Base-by-base conservation (phyloP, 2,113 vertebrate species). In the Pachypanchax playfairii region DNA sequence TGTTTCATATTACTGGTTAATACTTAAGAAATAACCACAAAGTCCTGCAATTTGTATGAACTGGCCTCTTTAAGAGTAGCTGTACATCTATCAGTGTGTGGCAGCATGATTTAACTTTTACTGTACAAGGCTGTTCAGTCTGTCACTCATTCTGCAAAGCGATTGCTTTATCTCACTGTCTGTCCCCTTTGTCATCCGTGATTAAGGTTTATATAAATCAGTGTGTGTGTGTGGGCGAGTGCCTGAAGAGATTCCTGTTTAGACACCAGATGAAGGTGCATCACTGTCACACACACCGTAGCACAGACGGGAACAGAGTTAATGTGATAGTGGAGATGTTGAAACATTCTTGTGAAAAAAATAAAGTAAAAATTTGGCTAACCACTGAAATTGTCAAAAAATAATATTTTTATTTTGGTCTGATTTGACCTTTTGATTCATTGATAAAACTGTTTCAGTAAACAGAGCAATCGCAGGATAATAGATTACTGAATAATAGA, bases 201-300 rank as follows among this genome's bases (percentile, higher is more conserved):
- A 59, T 70, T 56, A 61, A 56, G 44, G 35, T 41, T 2, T 18
- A 29, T 44, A 67, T 71, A 64, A 71, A 67, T 58, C 64, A 26
- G 17, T 59, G 43, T 18, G n/a, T n/a, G n/a, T n/a, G 9, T 46
- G 24, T 55, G 44, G 47, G 33, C 46, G 48, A 21, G 31, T 39
- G 36, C n/a, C 28, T 39, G 26, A 61, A 38, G 12, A 38, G 46
- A 52, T 50, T 36, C 44, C 33, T 55, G 60, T 59, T 51, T 56
- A 60, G 39, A 33, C 29, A 21, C 25, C 8, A 2, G 33, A 31
- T 43, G 51, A 77, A 61, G 59, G 73, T 22, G 44, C 43, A 44
- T 72, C 1, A 38, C 43, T 73, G 62, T 74, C 53, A 64, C 12
- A 49, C 33, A 57, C 57, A 50, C 46, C 55, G 52, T 41, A 50